Evolutionary conservation across 2,113 vertebrate species (phyloP).

Genomic region (Alaudala cheleensis): DNA sequence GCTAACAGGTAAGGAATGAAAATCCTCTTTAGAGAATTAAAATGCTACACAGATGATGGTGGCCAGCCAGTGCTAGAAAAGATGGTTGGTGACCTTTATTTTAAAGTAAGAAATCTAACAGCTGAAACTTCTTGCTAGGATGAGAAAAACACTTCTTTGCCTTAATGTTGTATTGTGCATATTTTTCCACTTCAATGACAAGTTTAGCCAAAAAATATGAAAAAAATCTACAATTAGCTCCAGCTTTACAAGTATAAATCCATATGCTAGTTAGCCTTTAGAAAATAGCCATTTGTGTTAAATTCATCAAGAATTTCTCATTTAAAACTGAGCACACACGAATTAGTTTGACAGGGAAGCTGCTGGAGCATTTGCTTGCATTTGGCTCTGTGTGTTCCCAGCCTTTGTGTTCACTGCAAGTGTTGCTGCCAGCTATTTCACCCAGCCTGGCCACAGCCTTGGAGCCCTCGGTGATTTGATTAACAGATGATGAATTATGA

Average conservation of each 20-base stretch:
- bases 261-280: neutral
- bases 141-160: neutral
- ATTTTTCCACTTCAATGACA: neutral
- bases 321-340: neutral
- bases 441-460: neutral
- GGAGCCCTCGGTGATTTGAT: neutral
- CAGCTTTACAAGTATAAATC: slow-evolving; percentile 10
- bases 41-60: neutral
- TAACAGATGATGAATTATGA: neutral
- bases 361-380: neutral
- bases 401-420: neutral
- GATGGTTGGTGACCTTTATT: neutral
- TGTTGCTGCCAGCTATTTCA: neutral
- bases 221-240: slow-evolving; percentile 7
- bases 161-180: neutral
- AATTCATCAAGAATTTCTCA: slow-evolving; percentile 11
- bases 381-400: neutral
- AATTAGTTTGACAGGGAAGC: slow-evolving; percentile 16
- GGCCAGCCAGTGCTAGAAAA: neutral
- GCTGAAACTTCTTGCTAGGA: neutral
- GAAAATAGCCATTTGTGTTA: slow-evolving; percentile 25
- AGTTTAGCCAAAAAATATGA: neutral
- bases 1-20: neutral
- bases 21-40: neutral
- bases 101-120: neutral